Evolutionary conservation across 2,113 vertebrate genomes (phyloP), one percentile per base, ranked within the genome.

Genomic region (Dasypus novemcinctus): DNA sequence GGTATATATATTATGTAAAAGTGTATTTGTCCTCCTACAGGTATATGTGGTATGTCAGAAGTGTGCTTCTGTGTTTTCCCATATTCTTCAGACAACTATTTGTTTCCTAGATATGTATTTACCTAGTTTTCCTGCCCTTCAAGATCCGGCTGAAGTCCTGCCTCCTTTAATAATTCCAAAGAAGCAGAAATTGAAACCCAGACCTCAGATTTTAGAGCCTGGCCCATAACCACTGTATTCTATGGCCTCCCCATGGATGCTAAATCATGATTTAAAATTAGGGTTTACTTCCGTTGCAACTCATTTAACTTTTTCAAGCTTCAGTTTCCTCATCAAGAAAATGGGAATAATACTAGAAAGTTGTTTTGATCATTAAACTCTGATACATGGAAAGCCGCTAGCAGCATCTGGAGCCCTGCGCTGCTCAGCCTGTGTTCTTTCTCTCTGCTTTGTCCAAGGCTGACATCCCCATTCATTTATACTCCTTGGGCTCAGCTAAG

Each of bases 321-420:
- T 82, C 1, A 5, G 29, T 76, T 41, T 63, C 64, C 27, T 23
- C 23, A 49, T 2, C 12, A 43, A n/a, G 66, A 25, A 72, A 54
- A 59, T 18, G 3, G 14, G 68, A 54, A 9, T 10, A 36, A 29
- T 17, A 79, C 3, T 6, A 14, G 21, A 31, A 79, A 49, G 25
- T 0, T 20, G 27, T 78, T 81, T 27, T 8, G 20, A 66, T 36
- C 33, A 61, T 52, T 52, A n/a, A 64, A 41, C 31, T 21, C 11
- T 20, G 17, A 13, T 5, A 14, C 0, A 10, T 2, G 1, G 21
- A 49, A 33, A 52, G 27, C 0, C n/a, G 6, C 15, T 46, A 23
- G 33, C n/a, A 11, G 1, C 20, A 0, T 6, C 3, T 4, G 18
- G 46, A 23, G 7, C 46, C 18, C 0, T 23, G 33, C 36, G 29